Evolutionary conservation across 2,113 vertebrate species (phyloP).

Genomic region (Acanthisitta chloris): DNA sequence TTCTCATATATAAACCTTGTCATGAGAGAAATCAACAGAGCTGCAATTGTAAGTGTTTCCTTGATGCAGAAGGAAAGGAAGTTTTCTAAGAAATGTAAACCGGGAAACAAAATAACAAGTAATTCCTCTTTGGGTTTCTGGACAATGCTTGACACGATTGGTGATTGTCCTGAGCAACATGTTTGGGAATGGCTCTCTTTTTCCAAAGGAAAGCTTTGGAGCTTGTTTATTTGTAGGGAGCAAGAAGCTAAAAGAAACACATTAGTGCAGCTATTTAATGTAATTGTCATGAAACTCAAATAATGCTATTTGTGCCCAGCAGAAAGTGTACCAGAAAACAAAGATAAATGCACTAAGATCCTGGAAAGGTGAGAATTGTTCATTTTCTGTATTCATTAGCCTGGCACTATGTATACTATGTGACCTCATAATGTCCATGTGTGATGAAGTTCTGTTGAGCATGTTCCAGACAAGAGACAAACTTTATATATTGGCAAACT

Average conservation of each 20-base stretch:
- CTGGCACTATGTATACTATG: fast-evolving
- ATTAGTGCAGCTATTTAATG: neutral
- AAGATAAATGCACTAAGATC: neutral
- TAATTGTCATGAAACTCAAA: neutral
- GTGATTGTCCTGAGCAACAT: neutral
- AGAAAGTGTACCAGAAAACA: neutral
- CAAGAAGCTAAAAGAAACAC: neutral
- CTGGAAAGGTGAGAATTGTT: neutral
- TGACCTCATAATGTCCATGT: neutral
- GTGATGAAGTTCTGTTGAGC: neutral
- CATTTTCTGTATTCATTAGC: neutral
- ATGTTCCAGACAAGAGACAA: neutral
- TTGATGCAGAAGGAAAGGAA: neutral
- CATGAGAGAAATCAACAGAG: neutral
- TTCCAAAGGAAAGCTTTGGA: neutral
- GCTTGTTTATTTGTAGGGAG: neutral
- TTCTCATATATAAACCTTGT: neutral
- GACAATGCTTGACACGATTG: neutral
- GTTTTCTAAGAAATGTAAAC: conserved; percentile 3
- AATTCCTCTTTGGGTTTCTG: neutral
- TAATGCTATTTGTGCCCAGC: neutral
- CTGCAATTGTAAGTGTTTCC: neutral
- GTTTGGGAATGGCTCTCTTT: neutral
- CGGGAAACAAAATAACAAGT: neutral
- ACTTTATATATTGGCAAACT: neutral